Evolutionary conservation across 1,140 invertebrate genomes (phyloP).

Genomic region (Anastrepha ludens): DNA sequence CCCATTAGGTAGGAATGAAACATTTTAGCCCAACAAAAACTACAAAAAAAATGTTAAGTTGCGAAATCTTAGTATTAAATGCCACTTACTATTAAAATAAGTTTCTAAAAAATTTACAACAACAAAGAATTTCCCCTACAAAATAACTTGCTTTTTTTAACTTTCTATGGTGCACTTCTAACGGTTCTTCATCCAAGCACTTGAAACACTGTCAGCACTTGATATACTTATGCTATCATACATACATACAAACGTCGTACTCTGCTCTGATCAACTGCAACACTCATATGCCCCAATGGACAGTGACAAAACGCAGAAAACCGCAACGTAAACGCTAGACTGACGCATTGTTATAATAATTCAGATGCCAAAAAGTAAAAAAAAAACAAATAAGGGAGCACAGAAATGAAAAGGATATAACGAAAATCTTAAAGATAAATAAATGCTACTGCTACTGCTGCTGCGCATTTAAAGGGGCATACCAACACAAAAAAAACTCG

Average conservation of each 20-base stretch:
- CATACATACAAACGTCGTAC: background rate
- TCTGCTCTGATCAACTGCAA: background rate
- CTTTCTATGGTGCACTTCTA: background rate
- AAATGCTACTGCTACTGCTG: constrained; percentile 56
- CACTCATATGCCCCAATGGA: constrained; percentile 61
- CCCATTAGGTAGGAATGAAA: too few species aligned
- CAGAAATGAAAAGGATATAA: constrained; percentile 55
- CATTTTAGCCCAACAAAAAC: too few species aligned
- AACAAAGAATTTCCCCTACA: too few species aligned
- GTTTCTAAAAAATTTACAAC: too few species aligned
- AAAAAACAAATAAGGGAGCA: background rate
- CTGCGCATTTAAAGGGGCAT: background rate
- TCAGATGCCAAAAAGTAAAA: constrained; percentile 30
- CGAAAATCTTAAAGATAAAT: constrained; percentile 74
- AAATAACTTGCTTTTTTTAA: too few species aligned
- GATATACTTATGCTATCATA: background rate
- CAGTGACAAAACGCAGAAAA: constrained; percentile 68
- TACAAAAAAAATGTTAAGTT: too few species aligned
- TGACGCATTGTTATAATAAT: constrained; percentile 67
- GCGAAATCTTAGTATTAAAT: too few species aligned
- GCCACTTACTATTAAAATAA: too few species aligned
- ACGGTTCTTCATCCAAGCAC: background rate
- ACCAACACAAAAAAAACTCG: constrained; percentile 1
- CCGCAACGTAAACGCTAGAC: constrained; percentile 58
- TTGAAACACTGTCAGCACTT: background rate